Conservation (phyloP, 2,113 vertebrate species). For the Oreocharis arfaki region DNA sequence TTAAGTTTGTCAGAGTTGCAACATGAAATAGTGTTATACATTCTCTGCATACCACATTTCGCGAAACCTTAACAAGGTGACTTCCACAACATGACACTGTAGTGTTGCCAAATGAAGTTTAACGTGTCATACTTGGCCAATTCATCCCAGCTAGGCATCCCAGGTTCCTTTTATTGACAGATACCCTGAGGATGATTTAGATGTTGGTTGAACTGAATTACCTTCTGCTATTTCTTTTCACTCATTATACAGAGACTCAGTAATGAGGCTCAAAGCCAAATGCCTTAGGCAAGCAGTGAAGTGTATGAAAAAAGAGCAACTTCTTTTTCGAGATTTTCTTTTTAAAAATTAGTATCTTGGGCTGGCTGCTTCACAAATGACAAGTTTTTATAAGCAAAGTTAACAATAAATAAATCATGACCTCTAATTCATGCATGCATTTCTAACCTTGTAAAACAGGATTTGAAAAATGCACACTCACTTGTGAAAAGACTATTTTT, state of each 20-base stretch:
- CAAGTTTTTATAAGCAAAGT: background rate
- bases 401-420: background rate
- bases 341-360: background rate
- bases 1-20: background rate
- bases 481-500: background rate
- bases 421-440: background rate
- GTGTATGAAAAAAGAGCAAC: background rate
- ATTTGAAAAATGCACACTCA: background rate
- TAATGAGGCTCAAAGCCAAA: background rate
- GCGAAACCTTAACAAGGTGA: background rate
- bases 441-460: background rate
- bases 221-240: background rate
- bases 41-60: background rate
- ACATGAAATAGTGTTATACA: background rate
- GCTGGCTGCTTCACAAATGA: background rate
- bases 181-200: background rate
- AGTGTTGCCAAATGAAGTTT: background rate
- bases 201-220: background rate
- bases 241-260: background rate
- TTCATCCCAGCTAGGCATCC: background rate
- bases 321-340: background rate
- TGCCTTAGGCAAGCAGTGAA: background rate
- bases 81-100: background rate
- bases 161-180: background rate
- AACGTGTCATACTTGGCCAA: background rate